Base-by-base conservation (phyloP, 2,888 invertebrate species). In the Agriotes lineatus region DNA sequence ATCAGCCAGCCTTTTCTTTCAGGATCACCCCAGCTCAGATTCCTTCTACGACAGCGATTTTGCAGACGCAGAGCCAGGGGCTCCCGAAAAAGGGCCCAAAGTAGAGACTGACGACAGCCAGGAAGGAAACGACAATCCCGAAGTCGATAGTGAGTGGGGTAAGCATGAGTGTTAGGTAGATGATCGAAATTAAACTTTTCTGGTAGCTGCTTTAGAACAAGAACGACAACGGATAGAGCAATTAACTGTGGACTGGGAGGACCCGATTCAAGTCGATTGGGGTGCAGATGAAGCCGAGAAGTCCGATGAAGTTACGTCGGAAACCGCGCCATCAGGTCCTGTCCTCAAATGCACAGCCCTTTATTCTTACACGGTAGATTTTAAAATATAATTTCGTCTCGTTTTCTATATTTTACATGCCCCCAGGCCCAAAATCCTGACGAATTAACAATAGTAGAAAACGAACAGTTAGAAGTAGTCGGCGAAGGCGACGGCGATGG, bases 401-500 rank as follows among this genome's bases (percentile, higher is more conserved):
- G n/a, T n/a, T n/a, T n/a, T n/a, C n/a, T n/a, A n/a, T n/a, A n/a
- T n/a, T n/a, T n/a, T n/a, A n/a, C n/a, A n/a, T 25, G 7, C 25
- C 25, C 7, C 4, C 25, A 25, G 96, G 96, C 96, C 69, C 96
- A 96, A 89, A 97, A 97, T 85, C 94, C 95, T 0, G 98, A 97
- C 81, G 98, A 98, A 85, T 85, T 98, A 79, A 94, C 93, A 33
- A 96, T 98, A 79, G 93, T 94, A 33, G 97, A 97, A 84, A 96
- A 95, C 83, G 97, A 98, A 81, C 95, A 96, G 79, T 84, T 98
- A 69, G 96, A 97, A 82, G 93, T 98, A 44, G 93, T 95, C 0
- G 94, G 94, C 12, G 96, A 97, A 82, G 97, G 97, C 0, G 97
- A 97, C 79, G 97, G 97, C 0, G 97, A 97, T 78, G 96, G 96